Evolutionary conservation across 2,113 vertebrate species (phyloP).

Genomic region (Ramphastos sulfuratus): DNA sequence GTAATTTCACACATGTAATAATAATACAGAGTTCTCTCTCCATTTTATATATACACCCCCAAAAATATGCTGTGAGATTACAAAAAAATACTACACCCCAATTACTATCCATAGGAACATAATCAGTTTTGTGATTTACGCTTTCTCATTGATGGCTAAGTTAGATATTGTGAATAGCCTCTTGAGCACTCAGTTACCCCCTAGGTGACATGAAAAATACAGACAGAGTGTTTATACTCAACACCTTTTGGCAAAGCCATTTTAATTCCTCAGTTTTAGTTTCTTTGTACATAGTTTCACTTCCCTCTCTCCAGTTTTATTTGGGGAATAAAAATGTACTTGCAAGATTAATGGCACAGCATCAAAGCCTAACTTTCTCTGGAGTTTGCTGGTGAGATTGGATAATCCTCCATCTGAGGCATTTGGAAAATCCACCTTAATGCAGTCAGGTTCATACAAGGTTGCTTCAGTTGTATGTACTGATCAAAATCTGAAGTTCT

Average conservation of each 20-base stretch:
- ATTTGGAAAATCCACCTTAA: not conserved
- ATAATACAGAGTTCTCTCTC: not conserved
- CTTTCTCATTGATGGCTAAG: not conserved
- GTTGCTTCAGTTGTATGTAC: not conserved
- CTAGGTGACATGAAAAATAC: not conserved
- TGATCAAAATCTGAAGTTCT: not conserved
- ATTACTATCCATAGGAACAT: not conserved
- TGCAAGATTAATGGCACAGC: not conserved
- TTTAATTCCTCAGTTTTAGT: not conserved
- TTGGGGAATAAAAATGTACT: not conserved
- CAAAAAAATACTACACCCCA: not conserved
- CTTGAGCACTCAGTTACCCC: not conserved
- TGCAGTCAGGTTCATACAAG: not conserved
- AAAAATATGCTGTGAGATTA: not conserved
- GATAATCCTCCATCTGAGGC: not conserved
- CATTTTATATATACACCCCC: not conserved
- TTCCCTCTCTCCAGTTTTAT: not conserved
- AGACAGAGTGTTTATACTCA: not conserved
- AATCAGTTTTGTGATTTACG: not conserved
- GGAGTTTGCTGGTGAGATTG: not conserved
- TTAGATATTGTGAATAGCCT: not conserved
- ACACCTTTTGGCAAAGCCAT: not conserved
- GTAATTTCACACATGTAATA: not conserved
- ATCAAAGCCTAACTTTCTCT: not conserved
- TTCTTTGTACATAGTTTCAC: not conserved